Evolutionary conservation across 2,113 vertebrate genomes (phyloP).

Genomic region (Gnathonemus echidnorhynchus): DNA sequence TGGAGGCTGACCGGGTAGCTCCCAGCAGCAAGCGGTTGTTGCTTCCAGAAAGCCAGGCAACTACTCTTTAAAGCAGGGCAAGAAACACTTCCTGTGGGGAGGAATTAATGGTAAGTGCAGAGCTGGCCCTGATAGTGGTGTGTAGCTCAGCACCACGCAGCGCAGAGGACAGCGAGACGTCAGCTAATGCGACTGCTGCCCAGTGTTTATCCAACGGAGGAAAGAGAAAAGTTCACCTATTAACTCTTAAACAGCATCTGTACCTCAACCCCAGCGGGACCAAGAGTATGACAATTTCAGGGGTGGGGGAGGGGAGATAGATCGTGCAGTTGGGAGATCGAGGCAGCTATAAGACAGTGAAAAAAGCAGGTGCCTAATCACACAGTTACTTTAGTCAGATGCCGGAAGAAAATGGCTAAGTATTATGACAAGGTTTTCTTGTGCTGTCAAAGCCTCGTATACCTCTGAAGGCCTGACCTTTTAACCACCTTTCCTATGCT

Average conservation of each 20-base stretch:
- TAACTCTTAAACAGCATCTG: neutral
- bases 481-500: neutral
- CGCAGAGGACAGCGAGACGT: neutral
- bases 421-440: neutral
- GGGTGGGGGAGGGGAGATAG: neutral
- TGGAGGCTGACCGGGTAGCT: neutral
- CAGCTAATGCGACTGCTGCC: neutral
- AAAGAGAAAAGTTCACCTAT: neutral
- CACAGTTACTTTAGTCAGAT: neutral
- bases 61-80: neutral
- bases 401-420: neutral
- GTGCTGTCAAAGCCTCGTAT: neutral
- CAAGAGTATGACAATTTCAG: neutral
- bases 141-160: neutral
- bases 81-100: neutral
- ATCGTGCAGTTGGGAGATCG: neutral
- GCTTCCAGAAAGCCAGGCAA: neutral
- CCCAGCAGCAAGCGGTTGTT: neutral
- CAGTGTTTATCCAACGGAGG: neutral
- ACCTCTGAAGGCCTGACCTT: neutral
- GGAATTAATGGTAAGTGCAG: neutral
- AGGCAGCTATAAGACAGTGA: neutral
- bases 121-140: neutral
- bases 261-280: neutral
- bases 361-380: neutral